Conservation (phyloP, 2,797 vertebrate genomes). For the Pelochelys cantorii region DNA sequence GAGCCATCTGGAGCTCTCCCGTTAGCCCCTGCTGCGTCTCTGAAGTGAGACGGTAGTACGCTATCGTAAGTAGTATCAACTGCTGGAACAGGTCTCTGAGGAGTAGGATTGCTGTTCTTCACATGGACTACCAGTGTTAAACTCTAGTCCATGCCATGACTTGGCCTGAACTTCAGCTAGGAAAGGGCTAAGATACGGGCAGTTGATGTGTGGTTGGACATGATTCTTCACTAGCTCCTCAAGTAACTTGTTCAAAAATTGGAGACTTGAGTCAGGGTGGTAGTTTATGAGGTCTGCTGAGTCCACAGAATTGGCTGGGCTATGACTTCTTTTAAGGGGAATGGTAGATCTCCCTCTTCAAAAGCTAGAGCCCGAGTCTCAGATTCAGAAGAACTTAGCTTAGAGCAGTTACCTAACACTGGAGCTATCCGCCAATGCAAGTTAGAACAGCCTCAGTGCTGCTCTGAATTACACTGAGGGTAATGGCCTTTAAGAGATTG, state of each 20-base stretch:
- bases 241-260: neutral
- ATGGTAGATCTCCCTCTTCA: neutral
- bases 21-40: neutral
- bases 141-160: neutral
- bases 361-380: neutral
- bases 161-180: neutral
- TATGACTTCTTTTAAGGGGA: neutral
- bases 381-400: neutral
- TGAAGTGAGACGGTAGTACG: conserved; percentile 9
- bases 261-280: neutral
- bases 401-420: neutral
- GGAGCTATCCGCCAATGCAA: neutral
- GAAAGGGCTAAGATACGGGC: neutral
- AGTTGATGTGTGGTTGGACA: neutral
- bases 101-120: neutral
- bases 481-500: neutral
- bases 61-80: neutral
- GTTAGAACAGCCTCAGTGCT: neutral
- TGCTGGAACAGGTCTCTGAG: neutral
- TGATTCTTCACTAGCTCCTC: neutral
- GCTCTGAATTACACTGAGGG: neutral
- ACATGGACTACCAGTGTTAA: neutral
- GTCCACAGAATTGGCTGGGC: neutral
- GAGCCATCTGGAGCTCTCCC: neutral
- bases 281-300: neutral